Base-by-base conservation (phyloP, 2,113 vertebrate genomes). In the Thamnaconus septentrionalis region DNA sequence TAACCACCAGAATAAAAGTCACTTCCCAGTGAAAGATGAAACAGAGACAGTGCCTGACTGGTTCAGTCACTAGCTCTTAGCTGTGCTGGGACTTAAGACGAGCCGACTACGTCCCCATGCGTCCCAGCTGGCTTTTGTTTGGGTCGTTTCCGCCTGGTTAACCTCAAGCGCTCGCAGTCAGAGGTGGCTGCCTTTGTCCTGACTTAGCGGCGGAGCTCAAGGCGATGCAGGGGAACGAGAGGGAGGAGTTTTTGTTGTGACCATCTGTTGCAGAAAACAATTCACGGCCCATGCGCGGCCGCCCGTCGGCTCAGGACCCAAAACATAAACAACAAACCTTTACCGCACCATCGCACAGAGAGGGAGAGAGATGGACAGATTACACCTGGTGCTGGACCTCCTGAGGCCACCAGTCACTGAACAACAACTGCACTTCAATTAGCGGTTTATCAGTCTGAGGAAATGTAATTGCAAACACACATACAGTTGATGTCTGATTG, bases 91-190 rank as follows among this genome's bases (percentile, higher is more conserved):
- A 62, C 51, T 73, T 65, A 56, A 78, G 69, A 70, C 4, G 1
- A 73, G 75, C 55, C 58, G 56, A 71, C 18, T 50, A 12, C 79
- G 73, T 52, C 68, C 39, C 64, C 70, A 47, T 80, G 79, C 44
- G 56, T 82, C 79, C 86, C 88, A 89, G 88, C 87, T 90, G 88
- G 86, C 64, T 63, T 87, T 87, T 91, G 88, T 90, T 88, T 87
- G 75, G 74, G 76, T 74, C 79, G 75, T 89, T 89, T 90, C 85
- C 76, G 84, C 87, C 83, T 86, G 81, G 89, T 85, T 90, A 88
- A 88, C 76, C 78, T 71, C 85, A 67, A 31, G 78, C 85, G 83
- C 80, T 66, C 59, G 54, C 63, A 75, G 80, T 84, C 78, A 79
- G 80, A 73, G 76, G 62, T 66, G 73, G 62, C 42, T 78, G 69